Percentiles rank a stretch among this genome's conserved stretches.
Evolutionary conservation across 2,888 invertebrate genomes (phyloP).

Genomic region (Meiosimyza decipiens): DNA sequence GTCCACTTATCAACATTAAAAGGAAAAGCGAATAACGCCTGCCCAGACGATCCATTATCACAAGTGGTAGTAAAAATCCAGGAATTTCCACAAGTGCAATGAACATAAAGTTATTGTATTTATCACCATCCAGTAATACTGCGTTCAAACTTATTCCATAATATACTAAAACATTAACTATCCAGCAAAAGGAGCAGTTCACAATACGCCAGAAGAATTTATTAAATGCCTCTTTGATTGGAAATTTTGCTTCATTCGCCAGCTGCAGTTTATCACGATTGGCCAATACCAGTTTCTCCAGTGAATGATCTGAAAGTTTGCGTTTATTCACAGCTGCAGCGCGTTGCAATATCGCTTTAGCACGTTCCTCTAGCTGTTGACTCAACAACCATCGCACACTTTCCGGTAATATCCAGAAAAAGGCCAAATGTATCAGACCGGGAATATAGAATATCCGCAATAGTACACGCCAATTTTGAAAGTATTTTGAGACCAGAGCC

Average conservation of each 20-base stretch:
- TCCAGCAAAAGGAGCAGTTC: constrained; percentile 83
- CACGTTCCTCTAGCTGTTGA: constrained; percentile 70
- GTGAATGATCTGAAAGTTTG: constrained; percentile 68
- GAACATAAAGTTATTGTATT: constrained; percentile 79
- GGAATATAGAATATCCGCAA: constrained; percentile 76
- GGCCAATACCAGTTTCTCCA: constrained; percentile 60
- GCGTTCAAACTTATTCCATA: constrained; percentile 84
- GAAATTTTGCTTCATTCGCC: constrained; percentile 57
- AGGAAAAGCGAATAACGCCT: constrained; percentile 73
- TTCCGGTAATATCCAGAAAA: constrained; percentile 77
- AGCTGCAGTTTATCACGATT: constrained; percentile 56
- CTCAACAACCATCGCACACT: constrained; percentile 81
- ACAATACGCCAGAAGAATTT: constrained; percentile 63
- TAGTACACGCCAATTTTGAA: constrained; percentile 76
- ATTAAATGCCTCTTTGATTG: constrained; percentile 59
- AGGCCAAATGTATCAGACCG: constrained; percentile 74
- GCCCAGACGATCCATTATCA: constrained; percentile 74
- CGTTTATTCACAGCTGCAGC: constrained; percentile 75
- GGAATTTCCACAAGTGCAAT: constrained; percentile 75
- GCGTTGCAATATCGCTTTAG: constrained; percentile 71
- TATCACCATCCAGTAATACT: constrained; percentile 78
- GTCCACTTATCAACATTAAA: constrained; percentile 73
- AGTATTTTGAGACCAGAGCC: constrained; percentile 75
- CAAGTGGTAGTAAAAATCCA: constrained; percentile 74
- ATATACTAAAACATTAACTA: constrained; percentile 81